These are phyloP conservation scores for Tachypleus tridentatus DNA, from an alignment of 1,140 invertebrate species.

Conservation along the genomic window DNA sequence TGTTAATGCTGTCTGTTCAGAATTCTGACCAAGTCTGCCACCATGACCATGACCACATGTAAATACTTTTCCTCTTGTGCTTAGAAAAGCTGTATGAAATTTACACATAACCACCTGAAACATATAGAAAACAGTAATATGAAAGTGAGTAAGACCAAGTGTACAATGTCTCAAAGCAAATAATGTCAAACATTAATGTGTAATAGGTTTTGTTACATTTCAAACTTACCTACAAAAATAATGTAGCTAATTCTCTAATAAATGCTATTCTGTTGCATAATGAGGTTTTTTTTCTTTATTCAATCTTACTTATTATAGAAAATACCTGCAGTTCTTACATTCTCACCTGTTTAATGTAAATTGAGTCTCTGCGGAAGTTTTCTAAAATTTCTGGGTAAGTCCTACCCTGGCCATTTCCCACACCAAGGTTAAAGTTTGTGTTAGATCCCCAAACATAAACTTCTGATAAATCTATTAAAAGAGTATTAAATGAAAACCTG, in stretches of 20 bases:
- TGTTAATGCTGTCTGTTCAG: conserved; percentile 42
- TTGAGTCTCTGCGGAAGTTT: conserved; percentile 36
- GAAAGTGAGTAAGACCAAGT: background rate
- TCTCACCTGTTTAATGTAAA: conserved; percentile 32
- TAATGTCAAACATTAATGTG: too few species aligned
- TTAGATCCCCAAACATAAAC: conserved; percentile 60
- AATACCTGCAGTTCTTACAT: too few species aligned
- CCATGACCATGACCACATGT: conserved; percentile 60
- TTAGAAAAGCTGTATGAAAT: conserved; percentile 56
- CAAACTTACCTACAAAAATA: too few species aligned
- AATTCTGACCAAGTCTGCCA: conserved; percentile 49
- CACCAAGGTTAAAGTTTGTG: conserved; percentile 55
- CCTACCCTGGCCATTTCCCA: conserved; percentile 35
- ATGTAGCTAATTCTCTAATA: too few species aligned
- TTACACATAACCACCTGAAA: conserved; percentile 47
- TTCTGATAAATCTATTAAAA: conserved; percentile 35
- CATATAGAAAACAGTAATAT: conserved; percentile 4
- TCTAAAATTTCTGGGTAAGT: conserved; percentile 43
- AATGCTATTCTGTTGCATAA: too few species aligned
- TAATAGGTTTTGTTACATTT: too few species aligned
- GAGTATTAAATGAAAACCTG: conserved; percentile 3
- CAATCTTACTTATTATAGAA: too few species aligned
- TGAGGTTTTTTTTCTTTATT: too few species aligned
- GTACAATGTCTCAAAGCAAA: too few species aligned
- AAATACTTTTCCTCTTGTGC: conserved; percentile 43